Conservation (phyloP, 2,797 vertebrate genomes). For the Tympanoctomys barrerae region DNA sequence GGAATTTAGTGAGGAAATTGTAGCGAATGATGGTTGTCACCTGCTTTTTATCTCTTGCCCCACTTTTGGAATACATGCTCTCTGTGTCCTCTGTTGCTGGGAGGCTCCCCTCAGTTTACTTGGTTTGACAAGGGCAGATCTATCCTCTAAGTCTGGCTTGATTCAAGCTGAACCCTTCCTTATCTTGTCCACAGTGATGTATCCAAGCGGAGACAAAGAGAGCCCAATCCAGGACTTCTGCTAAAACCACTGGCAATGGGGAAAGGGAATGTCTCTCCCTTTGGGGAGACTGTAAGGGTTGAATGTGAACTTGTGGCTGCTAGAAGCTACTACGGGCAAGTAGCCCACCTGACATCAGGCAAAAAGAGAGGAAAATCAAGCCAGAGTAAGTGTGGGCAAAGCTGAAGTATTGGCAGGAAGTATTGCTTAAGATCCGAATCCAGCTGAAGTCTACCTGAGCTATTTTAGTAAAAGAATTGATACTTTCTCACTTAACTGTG, state of each 20-base stretch:
- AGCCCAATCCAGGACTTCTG: neutral
- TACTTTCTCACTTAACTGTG: neutral
- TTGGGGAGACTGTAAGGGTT: neutral
- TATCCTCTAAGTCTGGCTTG: neutral
- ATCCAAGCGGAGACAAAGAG: neutral
- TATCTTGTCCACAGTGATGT: neutral
- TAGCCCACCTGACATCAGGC: neutral
- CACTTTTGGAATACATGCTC: neutral
- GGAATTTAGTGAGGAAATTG: neutral
- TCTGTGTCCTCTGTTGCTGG: neutral
- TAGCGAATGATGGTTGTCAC: neutral
- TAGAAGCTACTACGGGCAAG: neutral
- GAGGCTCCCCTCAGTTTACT: neutral
- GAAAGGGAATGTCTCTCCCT: neutral
- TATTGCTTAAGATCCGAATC: neutral
- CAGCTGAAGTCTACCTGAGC: neutral
- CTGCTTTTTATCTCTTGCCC: neutral
- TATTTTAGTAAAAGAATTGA: constrained; percentile 12
- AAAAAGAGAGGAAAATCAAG: neutral
- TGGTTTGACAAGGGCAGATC: neutral
- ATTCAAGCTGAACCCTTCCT: neutral
- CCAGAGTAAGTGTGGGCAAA: neutral
- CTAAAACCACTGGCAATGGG: neutral
- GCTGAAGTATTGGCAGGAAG: neutral
- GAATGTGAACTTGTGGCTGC: neutral